Percentiles rank a stretch among this genome's conserved stretches.
phyloP scores from a whole-genome alignment of 1,140 invertebrate species.

The Bilobella aurantiaca region DNA sequence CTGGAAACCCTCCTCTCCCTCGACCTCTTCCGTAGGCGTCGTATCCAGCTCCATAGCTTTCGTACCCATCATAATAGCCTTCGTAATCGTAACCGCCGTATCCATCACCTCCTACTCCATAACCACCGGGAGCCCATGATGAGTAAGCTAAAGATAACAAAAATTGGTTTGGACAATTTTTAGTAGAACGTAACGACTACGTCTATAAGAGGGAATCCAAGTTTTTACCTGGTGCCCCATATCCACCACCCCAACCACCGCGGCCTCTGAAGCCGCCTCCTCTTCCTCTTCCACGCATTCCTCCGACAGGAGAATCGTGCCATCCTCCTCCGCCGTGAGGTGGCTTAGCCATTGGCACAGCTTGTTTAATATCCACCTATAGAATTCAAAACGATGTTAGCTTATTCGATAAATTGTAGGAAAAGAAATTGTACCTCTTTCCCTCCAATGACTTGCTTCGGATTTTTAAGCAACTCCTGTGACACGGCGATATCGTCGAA shows the following conservation, averaged over 20 bases:
- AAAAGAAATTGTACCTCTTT: slow-evolving; percentile 44
- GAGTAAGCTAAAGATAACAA: neutral
- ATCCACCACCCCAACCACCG: slow-evolving; percentile 7
- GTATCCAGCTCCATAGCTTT: slow-evolving; percentile 1
- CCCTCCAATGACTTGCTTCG: slow-evolving; percentile 53
- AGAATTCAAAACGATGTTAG: neutral
- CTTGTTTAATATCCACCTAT: slow-evolving; percentile 11
- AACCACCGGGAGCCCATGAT: neutral
- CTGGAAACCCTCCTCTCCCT: neutral
- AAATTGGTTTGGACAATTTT: neutral
- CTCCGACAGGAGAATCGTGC: neutral
- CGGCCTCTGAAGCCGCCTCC: neutral
- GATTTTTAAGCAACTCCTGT: slow-evolving; percentile 50
- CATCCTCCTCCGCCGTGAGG: neutral
- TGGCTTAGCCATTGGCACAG: neutral
- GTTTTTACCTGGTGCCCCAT: neutral
- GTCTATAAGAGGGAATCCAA: neutral
- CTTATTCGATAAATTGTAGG: neutral
- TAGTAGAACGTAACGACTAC: neutral
- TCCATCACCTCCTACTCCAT: neutral
- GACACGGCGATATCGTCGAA: slow-evolving; percentile 54
- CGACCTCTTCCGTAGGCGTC: neutral
- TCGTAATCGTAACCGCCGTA: slow-evolving; percentile 8
- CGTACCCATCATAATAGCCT: slow-evolving; percentile 6
- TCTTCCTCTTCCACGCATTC: neutral